Conservation (phyloP, 2,888 invertebrate species). For the Apamea epomidion region DNA sequence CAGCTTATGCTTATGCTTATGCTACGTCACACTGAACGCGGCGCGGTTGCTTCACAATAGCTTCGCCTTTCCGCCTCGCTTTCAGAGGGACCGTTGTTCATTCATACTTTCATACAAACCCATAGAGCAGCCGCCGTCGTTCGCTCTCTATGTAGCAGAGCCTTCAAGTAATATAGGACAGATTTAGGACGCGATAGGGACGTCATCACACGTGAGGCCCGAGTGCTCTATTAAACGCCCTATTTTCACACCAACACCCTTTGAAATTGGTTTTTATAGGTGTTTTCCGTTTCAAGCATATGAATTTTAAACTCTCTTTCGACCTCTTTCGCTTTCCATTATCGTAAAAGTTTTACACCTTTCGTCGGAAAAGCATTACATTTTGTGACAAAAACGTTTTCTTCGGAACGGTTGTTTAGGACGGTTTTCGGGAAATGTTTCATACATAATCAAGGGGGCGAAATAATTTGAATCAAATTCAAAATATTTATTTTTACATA, state of each 20-base stretch:
- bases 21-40: conserved; percentile 1
- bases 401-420: conserved; percentile 24
- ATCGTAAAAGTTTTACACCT: conserved; percentile 68
- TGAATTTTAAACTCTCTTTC: conserved; percentile 67
- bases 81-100: conserved; percentile 12
- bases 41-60: background rate
- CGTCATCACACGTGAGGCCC: conserved; percentile 83
- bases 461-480: background rate
- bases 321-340: conserved; percentile 67
- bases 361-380: conserved; percentile 52
- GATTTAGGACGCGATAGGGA: conserved; percentile 86
- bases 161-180: conserved; percentile 73
- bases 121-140: conserved; percentile 21
- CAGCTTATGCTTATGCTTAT: background rate
- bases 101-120: conserved; percentile 1
- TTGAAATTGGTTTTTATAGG: conserved; percentile 81
- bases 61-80: conserved; percentile 13
- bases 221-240: conserved; percentile 80
- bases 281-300: conserved; percentile 71
- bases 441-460: conserved; percentile 9
- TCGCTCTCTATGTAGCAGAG: conserved; percentile 38
- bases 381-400: conserved; percentile 55
- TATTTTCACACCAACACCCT: conserved; percentile 86
- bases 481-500: background rate
- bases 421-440: conserved; percentile 20